phyloP scores from a whole-genome alignment of 2,797 vertebrate genomes.

The Lepilemur septentrionalis region DNA sequence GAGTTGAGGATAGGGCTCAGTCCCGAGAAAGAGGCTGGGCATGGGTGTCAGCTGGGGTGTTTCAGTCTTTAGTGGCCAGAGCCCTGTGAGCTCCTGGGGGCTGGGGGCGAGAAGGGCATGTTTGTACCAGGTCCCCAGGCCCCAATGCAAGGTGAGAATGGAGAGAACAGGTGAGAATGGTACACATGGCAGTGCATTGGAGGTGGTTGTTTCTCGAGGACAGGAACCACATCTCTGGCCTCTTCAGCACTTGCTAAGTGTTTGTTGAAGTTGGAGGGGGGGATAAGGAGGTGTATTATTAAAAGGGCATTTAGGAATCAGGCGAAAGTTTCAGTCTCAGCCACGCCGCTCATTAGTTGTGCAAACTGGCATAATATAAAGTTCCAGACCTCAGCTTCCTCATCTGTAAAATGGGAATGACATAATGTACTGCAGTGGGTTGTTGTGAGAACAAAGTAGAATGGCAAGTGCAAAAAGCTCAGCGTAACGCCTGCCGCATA shows the following conservation, averaged over 20 bases:
- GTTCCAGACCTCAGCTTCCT: neutral
- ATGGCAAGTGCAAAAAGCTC: accelerated
- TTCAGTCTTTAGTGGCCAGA: neutral
- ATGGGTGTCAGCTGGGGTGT: neutral
- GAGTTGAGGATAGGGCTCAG: accelerated
- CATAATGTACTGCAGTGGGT: neutral
- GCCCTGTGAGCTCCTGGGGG: neutral
- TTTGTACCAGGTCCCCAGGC: neutral
- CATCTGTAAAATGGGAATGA: neutral
- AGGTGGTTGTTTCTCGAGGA: neutral
- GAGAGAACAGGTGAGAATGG: neutral
- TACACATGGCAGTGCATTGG: accelerated
- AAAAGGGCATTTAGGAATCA: neutral
- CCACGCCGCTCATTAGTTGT: neutral
- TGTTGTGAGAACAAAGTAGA: too few species aligned
- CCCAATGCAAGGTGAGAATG: neutral
- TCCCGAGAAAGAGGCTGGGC: neutral
- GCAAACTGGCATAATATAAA: neutral
- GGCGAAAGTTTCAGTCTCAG: neutral
- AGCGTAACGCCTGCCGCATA: accelerated
- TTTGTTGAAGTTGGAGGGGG: neutral
- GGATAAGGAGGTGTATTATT: accelerated
- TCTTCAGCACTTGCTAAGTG: neutral
- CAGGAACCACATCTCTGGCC: neutral
- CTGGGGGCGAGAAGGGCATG: neutral